phyloP scores from a whole-genome alignment of 2,113 vertebrate species.

The Gopherus evgoodei region DNA sequence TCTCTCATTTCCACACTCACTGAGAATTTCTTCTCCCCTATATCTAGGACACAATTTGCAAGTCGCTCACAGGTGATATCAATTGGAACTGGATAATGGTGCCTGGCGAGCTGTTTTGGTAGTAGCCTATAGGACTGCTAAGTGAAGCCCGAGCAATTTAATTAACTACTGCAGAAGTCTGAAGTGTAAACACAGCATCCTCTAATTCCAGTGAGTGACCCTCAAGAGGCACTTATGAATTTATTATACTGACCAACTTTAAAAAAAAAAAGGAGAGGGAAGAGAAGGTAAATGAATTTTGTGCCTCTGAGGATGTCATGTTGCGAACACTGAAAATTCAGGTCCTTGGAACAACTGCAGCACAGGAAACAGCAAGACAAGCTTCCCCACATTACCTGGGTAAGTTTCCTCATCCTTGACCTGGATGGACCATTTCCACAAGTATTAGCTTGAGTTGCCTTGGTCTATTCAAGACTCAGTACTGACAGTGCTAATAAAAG shows the following conservation, averaged over 20 bases:
- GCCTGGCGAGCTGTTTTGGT: neutral
- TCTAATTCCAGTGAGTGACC: neutral
- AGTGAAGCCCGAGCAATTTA: slow-evolving; percentile 19
- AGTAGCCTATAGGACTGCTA: neutral
- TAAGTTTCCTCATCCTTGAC: neutral
- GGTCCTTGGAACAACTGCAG: neutral
- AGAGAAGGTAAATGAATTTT: neutral
- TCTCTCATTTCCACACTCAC: neutral
- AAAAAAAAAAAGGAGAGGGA: neutral
- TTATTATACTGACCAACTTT: neutral
- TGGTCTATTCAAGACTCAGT: neutral
- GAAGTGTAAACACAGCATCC: neutral
- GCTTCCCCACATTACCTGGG: neutral
- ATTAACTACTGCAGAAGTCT: neutral
- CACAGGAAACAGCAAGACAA: neutral
- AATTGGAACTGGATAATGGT: slow-evolving; percentile 34
- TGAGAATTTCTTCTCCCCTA: neutral
- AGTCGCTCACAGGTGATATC: neutral
- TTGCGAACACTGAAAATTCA: neutral
- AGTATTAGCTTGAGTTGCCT: neutral
- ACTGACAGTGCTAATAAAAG: fast-evolving
- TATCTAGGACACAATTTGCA: neutral
- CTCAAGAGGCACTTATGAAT: neutral
- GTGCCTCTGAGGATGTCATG: neutral
- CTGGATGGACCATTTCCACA: neutral